phyloP scores from a whole-genome alignment of 2,888 invertebrate species.

The Heliothis peltigera region DNA sequence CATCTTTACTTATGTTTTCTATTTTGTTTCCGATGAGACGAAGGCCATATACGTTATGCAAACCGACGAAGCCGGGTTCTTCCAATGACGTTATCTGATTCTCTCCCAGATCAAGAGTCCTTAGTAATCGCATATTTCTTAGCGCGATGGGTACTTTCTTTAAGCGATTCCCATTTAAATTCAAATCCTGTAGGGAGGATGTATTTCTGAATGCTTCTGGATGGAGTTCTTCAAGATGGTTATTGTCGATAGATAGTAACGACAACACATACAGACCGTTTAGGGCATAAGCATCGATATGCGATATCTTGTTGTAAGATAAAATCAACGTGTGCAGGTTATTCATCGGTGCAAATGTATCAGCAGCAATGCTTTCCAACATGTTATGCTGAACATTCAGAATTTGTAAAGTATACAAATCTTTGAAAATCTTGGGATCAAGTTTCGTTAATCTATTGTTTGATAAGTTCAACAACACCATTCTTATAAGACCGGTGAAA shows the following conservation, averaged over 20 bases:
- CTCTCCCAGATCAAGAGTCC: slow-evolving; percentile 97
- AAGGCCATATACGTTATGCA: slow-evolving; percentile 96
- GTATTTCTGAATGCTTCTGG: slow-evolving; percentile 97
- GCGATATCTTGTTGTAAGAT: slow-evolving; percentile 95
- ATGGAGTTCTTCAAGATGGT: slow-evolving; percentile 95
- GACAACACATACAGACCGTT: slow-evolving; percentile 97
- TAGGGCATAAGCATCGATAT: slow-evolving; percentile 95
- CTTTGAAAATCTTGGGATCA: slow-evolving; percentile 95
- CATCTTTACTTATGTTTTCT: slow-evolving; percentile 94
- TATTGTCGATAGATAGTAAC: slow-evolving; percentile 95
- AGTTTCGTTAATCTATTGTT: slow-evolving; percentile 95
- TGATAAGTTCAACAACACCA: slow-evolving; percentile 96
- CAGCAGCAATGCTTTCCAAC: slow-evolving; percentile 95
- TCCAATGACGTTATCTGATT: slow-evolving; percentile 95
- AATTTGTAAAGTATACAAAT: slow-evolving; percentile 95
- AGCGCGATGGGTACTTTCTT: slow-evolving; percentile 95
- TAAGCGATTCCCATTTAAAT: slow-evolving; percentile 96
- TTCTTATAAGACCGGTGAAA: slow-evolving; percentile 96
- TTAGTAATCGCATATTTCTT: slow-evolving; percentile 95
- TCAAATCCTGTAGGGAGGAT: slow-evolving; percentile 96
- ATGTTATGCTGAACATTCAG: slow-evolving; percentile 96
- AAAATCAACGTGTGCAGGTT: slow-evolving; percentile 97
- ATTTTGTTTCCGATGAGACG: slow-evolving; percentile 97
- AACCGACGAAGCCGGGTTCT: slow-evolving; percentile 94
- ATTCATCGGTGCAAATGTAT: slow-evolving; percentile 97